Evolutionary conservation across 1,140 invertebrate genomes (phyloP).

Genomic region (Orius insidiosus): DNA sequence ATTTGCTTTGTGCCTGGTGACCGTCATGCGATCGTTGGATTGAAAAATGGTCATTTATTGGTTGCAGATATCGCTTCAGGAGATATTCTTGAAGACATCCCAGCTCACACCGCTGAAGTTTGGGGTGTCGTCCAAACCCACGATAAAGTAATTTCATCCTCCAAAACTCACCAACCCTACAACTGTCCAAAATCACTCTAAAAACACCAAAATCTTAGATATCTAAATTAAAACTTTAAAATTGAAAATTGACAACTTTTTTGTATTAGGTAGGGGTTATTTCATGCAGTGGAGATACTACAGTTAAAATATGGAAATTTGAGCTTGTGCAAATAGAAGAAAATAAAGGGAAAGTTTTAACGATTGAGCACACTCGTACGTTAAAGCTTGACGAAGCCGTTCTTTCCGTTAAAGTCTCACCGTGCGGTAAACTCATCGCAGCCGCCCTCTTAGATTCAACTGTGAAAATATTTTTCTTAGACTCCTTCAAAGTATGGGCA

Average conservation of each 20-base stretch:
- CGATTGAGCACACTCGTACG: conserved; percentile 59
- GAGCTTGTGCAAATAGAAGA: conserved; percentile 54
- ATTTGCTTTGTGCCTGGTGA: conserved; percentile 83
- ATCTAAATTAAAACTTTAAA: no score
- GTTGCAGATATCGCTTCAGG: conserved; percentile 75
- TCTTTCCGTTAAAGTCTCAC: conserved; percentile 62
- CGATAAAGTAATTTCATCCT: no score
- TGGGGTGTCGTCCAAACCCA: conserved; percentile 60
- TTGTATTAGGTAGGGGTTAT: conserved; percentile 70
- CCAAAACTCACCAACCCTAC: no score
- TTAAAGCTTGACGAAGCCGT: conserved; percentile 76
- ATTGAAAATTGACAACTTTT: no score
- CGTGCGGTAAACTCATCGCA: conserved; percentile 75
- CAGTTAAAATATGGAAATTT: conserved; percentile 89
- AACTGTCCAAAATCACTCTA: no score
- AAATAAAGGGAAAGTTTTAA: conserved; percentile 48
- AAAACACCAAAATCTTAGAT: no score
- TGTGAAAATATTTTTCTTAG: conserved; percentile 87
- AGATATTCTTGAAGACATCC: conserved; percentile 53
- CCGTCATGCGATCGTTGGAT: conserved; percentile 72
- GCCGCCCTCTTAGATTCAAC: conserved; percentile 83
- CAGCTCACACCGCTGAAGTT: conserved; percentile 63
- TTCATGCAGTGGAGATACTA: conserved; percentile 73
- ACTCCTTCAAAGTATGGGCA: conserved; percentile 69
- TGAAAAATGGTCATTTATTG: conserved; percentile 70